Conservation (phyloP, 2,797 vertebrate species). For the Tarsius wallacei region DNA sequence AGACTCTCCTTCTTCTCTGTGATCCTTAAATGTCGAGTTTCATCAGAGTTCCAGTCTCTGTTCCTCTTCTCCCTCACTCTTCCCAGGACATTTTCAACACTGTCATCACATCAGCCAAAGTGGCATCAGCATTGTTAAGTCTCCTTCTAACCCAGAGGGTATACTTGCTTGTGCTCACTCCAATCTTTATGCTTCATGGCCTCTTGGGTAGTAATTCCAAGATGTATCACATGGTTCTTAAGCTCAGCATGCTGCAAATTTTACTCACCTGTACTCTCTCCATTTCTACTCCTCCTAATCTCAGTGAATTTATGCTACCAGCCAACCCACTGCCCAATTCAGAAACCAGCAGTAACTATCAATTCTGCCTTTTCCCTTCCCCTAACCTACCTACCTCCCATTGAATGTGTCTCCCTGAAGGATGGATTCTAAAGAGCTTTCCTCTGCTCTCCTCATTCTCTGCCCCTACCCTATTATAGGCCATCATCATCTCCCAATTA, state of each 20-base stretch:
- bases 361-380: neutral
- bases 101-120: neutral
- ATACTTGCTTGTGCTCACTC: neutral
- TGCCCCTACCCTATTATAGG: neutral
- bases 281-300: neutral
- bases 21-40: neutral
- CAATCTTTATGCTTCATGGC: neutral
- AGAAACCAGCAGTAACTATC: neutral
- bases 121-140: neutral
- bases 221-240: neutral
- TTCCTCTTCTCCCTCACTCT: neutral
- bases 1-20: neutral
- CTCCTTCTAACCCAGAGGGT: neutral
- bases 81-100: neutral
- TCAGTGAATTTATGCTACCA: neutral
- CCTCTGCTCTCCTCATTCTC: neutral
- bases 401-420: neutral
- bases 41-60: neutral
- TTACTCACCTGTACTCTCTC: neutral
- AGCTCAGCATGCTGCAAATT: neutral
- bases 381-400: too few relatives aligned
- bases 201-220: neutral
- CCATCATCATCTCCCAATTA: neutral
- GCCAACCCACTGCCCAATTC: neutral
- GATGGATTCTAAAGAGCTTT: neutral